These are phyloP conservation scores for Phataginus tricuspis DNA, from an alignment of 2,797 vertebrate genomes.

Conservation along the genomic window DNA sequence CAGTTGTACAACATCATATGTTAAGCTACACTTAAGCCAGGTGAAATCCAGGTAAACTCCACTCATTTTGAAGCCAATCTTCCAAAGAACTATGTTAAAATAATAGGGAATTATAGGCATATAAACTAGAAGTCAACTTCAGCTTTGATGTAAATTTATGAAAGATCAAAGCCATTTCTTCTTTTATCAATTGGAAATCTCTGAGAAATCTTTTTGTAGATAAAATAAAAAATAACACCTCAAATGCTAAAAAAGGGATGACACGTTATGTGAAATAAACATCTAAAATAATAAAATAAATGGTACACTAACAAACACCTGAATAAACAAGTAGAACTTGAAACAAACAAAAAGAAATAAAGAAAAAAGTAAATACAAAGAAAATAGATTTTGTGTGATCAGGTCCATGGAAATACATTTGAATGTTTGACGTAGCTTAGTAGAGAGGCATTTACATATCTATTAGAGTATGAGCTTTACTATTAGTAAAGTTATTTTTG, in stretches of 20 bases:
- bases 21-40: neutral
- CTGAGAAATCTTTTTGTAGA: constrained; percentile 1
- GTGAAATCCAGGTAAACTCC: neutral
- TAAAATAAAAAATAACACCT: neutral
- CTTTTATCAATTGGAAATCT: neutral
- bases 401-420: neutral
- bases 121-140: neutral
- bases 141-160: neutral
- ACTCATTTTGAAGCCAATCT: neutral
- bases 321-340: neutral
- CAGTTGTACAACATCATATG: neutral
- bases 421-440: neutral
- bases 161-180: neutral
- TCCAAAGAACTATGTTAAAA: neutral
- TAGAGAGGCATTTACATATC: neutral
- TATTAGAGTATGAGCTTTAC: neutral
- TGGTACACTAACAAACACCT: neutral
- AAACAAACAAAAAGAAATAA: neutral
- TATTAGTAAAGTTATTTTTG: neutral
- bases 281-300: neutral
- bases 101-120: neutral
- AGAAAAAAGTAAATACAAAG: neutral
- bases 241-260: neutral
- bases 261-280: neutral
- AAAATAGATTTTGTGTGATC: neutral